A percentile compares a stretch with the other conserved stretches of the same genome.
Conservation (phyloP, 2,888 invertebrate species). For the Dyspetes luteomarginatus region DNA sequence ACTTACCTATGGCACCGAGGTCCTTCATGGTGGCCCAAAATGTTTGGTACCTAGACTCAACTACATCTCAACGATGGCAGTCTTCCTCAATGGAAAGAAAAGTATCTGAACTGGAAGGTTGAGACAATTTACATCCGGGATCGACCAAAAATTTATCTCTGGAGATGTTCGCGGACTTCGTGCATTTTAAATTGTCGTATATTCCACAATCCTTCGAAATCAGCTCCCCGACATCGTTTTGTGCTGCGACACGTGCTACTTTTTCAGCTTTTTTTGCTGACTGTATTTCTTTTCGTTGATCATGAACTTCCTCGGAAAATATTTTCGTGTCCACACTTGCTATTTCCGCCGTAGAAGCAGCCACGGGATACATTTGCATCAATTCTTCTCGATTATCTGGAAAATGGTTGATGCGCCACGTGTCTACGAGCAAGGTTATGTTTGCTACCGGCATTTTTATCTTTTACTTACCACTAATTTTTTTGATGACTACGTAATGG, state of each 20-base stretch:
- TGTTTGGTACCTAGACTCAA: background rate
- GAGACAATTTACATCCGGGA: too few species aligned
- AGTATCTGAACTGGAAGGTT: too few species aligned
- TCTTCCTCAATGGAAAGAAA: too few species aligned
- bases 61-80: too few species aligned
- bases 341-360: slow-evolving; percentile 7
- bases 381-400: slow-evolving; percentile 35
- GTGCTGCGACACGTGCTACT: too few species aligned
- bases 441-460: background rate
- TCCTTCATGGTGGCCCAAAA: slow-evolving; percentile 23
- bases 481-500: slow-evolving; percentile 2
- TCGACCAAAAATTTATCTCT: too few species aligned
- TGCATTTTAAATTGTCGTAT: too few species aligned
- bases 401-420: background rate
- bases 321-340: background rate
- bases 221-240: too few species aligned
- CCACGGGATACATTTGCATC: background rate
- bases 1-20: slow-evolving; percentile 12
- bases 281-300: background rate
- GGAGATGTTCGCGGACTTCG: too few species aligned
- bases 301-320: slow-evolving; percentile 3
- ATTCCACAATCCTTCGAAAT: too few species aligned
- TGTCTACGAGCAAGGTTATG: slow-evolving; percentile 10
- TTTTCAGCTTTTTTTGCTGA: slow-evolving; percentile 13
- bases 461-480: slow-evolving; percentile 31